Base-by-base conservation (phyloP, 1,140 invertebrate species). In the Drosophila varians region DNA sequence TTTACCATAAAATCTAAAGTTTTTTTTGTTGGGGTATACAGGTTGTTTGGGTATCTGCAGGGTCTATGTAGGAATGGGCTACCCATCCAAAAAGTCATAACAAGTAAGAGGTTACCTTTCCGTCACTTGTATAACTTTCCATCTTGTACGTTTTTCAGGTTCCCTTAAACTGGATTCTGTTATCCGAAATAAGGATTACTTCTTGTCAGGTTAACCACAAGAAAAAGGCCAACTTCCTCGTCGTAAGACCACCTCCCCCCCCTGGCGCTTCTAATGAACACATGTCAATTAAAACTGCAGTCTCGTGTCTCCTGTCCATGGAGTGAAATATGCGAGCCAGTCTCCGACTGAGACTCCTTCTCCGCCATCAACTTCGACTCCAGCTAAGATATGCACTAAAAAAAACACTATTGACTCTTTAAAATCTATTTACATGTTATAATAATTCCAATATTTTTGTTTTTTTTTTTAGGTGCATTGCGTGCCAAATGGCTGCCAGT, bases 231-330 rank as follows among this genome's bases (percentile, higher is more conserved):
- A 14, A 31, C 52, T 12, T 48, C 7, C 21, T n/a, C 9, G 16
- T 8, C 3, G 26, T 19, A 47, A 62, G 57, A 42, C 14, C 56
- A 42, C 14, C 56, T 25, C 55, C 40, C 25, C 47, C 61, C 43
- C 51, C 58, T 61, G 46, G 40, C 18, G 47, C 76, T 55, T 55
- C 66, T 84, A 84, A 84, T 86, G 80, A 86, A 86, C 79, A 84
- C 76, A 86, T 84, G 80, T 86, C 79, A 84, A 86, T 86, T 86
- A 84, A 86, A 26, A 51, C 54, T 45, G 8, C 12, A 52, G 65
- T 71, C 46, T 71, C 64, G 65, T 69, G 65, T 69, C 62, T 55
- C 42, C 18, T 69, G 65, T 69, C 65, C 65, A 40, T 69, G 60
- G 65, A 69, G 47, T 69, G 65, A 69, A 47, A 69, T 69, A 69